Evolutionary conservation across 2,888 invertebrate genomes (phyloP).

Genomic region (Gibbula magus): DNA sequence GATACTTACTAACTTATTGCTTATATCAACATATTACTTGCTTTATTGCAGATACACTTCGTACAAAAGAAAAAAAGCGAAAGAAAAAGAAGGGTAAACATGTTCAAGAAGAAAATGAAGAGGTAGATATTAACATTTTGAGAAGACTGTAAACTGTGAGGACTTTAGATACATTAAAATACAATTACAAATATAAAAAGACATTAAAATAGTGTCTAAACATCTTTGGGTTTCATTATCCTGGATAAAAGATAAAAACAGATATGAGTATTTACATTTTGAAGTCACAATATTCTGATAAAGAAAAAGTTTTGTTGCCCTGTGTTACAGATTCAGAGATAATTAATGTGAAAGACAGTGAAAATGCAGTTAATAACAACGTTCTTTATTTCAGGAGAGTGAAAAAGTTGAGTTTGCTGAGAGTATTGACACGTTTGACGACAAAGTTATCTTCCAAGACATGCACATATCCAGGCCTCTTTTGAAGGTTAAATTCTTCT

Average conservation of each 20-base stretch:
- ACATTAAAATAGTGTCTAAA: no score
- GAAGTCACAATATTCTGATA: no score
- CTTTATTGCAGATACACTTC: constrained; percentile 60
- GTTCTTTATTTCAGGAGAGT: constrained; percentile 43
- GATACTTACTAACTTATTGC: no score
- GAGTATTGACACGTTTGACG: constrained; percentile 67
- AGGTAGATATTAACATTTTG: constrained; percentile 38
- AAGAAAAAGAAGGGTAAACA: constrained; percentile 47
- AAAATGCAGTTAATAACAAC: background rate
- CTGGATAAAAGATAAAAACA: no score
- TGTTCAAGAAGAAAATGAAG: constrained; percentile 51
- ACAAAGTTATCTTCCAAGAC: constrained; percentile 77
- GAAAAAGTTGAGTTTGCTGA: constrained; percentile 70
- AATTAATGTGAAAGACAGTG: background rate
- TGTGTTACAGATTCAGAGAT: background rate
- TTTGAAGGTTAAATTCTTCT: constrained; percentile 80
- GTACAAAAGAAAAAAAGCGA: constrained; percentile 61
- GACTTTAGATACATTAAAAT: no score
- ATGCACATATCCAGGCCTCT: constrained; percentile 97
- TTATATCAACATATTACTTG: background rate
- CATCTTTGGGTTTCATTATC: no score
- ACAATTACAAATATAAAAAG: no score
- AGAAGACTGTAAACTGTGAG: no score
- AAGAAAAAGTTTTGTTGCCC: no score
- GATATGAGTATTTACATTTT: no score